A percentile compares a stretch with the other conserved stretches of the same genome.
phyloP scores from a whole-genome alignment of 2,113 vertebrate species.

The Callipepla californica region DNA sequence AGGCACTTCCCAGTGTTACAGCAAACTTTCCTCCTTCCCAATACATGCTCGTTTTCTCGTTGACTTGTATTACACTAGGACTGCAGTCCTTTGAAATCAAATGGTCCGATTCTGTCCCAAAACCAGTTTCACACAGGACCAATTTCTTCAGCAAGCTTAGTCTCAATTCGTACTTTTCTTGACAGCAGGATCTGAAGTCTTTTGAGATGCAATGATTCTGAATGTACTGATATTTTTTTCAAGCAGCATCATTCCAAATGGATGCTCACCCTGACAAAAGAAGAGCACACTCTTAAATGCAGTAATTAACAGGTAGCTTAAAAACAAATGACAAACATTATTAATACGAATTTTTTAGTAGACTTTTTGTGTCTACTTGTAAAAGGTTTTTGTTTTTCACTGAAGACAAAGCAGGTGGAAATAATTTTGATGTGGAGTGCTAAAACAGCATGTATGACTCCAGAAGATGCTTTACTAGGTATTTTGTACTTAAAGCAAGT shows the following conservation, averaged over 20 bases:
- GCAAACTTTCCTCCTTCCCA: neutral
- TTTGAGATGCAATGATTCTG: neutral
- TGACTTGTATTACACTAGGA: neutral
- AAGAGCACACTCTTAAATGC: slow-evolving; percentile 51
- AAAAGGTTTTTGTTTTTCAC: slow-evolving; percentile 68
- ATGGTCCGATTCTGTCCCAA: neutral
- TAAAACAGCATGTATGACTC: slow-evolving; percentile 67
- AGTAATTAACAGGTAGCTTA: slow-evolving; percentile 73
- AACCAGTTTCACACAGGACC: neutral
- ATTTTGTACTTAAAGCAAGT: slow-evolving; percentile 71
- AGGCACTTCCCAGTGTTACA: neutral
- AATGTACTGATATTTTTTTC: slow-evolving; percentile 62
- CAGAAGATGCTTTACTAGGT: slow-evolving; percentile 69
- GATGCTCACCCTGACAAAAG: slow-evolving; percentile 26
- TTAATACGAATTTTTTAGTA: slow-evolving; percentile 72
- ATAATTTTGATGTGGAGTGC: slow-evolving; percentile 58
- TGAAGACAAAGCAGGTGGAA: slow-evolving; percentile 72
- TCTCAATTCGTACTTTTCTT: neutral
- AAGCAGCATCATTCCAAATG: slow-evolving; percentile 45
- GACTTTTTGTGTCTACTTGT: slow-evolving; percentile 56
- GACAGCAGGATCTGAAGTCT: neutral
- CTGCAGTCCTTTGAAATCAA: neutral
- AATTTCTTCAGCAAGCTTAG: neutral
- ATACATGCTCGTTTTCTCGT: neutral
- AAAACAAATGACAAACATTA: slow-evolving; percentile 73